phyloP scores from a whole-genome alignment of 2,888 invertebrate genomes.

The Diogma glabrata region DNA sequence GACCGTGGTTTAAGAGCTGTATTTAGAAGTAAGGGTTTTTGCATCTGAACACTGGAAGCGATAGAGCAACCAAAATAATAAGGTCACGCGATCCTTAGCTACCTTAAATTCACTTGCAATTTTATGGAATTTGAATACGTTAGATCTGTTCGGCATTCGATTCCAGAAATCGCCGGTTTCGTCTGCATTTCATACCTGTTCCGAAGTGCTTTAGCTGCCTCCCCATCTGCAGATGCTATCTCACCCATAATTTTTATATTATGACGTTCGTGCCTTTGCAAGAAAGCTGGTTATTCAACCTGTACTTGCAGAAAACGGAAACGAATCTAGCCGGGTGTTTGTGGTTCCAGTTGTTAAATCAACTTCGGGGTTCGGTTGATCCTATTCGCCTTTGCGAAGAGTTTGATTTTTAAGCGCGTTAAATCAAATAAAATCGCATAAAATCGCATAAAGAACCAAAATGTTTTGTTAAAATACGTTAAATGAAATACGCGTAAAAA shows the following conservation, averaged over 20 bases:
- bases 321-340: neutral
- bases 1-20: no score
- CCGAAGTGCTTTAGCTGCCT: neutral
- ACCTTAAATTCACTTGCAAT: neutral
- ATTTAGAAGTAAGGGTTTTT: no score
- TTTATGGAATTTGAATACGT: no score
- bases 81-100: neutral
- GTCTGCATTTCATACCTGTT: neutral
- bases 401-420: no score
- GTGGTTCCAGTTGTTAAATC: neutral
- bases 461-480: no score
- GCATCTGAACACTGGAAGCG: no score
- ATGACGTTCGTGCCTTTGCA: neutral
- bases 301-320: neutral
- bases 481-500: no score
- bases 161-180: slow-evolving; percentile 1
- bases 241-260: neutral
- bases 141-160: neutral
- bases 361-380: neutral
- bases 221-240: neutral
- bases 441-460: no score
- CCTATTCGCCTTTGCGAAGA: neutral
- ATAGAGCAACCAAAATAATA: no score
- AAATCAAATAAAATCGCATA: no score
- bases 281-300: neutral